Base-by-base conservation (phyloP, 2,113 vertebrate genomes). In the Macaca mulatta region DNA sequence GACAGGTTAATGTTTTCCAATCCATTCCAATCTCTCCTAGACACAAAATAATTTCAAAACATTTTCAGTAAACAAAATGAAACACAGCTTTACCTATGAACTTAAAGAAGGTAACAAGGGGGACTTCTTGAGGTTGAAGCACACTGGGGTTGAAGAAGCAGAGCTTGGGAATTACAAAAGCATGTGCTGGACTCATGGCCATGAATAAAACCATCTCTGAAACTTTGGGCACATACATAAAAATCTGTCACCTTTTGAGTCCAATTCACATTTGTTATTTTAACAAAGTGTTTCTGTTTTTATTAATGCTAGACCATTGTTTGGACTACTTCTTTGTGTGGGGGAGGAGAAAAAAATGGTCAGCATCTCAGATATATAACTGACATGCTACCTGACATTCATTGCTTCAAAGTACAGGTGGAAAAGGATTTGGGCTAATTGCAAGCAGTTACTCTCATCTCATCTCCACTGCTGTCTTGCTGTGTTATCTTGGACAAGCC, bases 11-110 rank as follows among this genome's bases (percentile, higher is more conserved):
- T 72, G 40, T 40, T 70, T 90, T 93, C 83, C 80, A 35, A 3
- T 30, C 20, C n/a, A 94, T 12, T 52, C 82, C 88, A 93, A 82
- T 38, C 43, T 93, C 64, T 61, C 74, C 52, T 70, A 72, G 57
- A 59, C 30, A 80, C 7, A 75, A 96, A 69, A 61, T 81, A 93
- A 94, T 50, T 94, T 69, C 23, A 57, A 93, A 96, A 64, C 48
- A 50, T 8, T 3, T 22, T 27, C 35, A 67, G 18, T 74, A 55
- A 79, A 40, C 22, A 80, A 95, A 91, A 72, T 57, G 8, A 75
- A 96, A 75, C 45, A n/a, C 6, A 35, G 0, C 43, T 89, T 74
- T 52, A 70, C 22, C 22, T 80, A 20, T 57, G 45, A 93, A 55
- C 30, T 86, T 61, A n/a, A 43, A 35, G 48, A 78, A 20, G 48